Conservation (phyloP, 2,888 invertebrate species). For the Epistrophella euchroma region DNA sequence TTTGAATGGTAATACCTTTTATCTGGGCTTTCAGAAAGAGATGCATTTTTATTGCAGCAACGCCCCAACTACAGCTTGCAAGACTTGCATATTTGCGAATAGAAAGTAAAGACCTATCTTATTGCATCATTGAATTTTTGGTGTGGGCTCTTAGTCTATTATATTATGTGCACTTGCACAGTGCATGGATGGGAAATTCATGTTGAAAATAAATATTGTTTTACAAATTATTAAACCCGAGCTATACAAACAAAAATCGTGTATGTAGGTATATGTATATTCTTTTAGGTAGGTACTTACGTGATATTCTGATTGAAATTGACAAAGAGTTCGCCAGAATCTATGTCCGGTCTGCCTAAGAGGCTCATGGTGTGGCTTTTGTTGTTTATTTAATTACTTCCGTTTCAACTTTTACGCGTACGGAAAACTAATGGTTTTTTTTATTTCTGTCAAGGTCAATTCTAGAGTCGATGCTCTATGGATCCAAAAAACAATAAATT, state of each 20-base stretch:
- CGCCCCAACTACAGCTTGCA: too few relatives aligned
- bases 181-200: not conserved
- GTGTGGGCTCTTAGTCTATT: too few relatives aligned
- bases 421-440: slow-evolving; percentile 15
- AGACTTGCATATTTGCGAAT: too few relatives aligned
- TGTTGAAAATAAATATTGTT: not conserved
- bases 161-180: not conserved
- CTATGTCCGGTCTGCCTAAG: slow-evolving; percentile 82
- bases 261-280: not conserved
- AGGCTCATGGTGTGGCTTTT: slow-evolving; percentile 79
- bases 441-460: slow-evolving; percentile 60
- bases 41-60: too few relatives aligned
- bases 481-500: slow-evolving; percentile 30
- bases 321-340: slow-evolving; percentile 95
- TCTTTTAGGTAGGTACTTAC: slow-evolving; percentile 87
- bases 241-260: not conserved
- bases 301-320: slow-evolving; percentile 99
- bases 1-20: too few relatives aligned
- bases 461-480: slow-evolving; percentile 30
- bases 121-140: too few relatives aligned
- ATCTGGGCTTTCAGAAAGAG: too few relatives aligned
- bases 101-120: too few relatives aligned
- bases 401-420: slow-evolving; percentile 35
- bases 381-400: slow-evolving; percentile 24
- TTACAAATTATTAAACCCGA: slow-evolving; percentile 11